Evolutionary conservation across 1,140 invertebrate genomes (phyloP), one percentile per base, ranked within the genome.

Genomic region (Caenorhabditis tropicalis): DNA sequence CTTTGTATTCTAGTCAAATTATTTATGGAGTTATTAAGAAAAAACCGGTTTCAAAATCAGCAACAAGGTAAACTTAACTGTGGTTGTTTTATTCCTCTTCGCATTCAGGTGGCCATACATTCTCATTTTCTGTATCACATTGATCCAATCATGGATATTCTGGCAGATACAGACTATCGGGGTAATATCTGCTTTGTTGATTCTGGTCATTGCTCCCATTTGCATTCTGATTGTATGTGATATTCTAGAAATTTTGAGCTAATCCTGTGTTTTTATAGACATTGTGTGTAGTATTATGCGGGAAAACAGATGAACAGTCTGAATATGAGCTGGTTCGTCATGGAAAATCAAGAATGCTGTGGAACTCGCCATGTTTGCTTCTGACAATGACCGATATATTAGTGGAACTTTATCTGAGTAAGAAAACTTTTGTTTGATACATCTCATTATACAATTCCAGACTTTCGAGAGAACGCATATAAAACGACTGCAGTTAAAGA

Each of bases 101-200:
- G n/a, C n/a, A n/a, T 65, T 12, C 58, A 65, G 31, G 24, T 74
- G 65, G 65, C 65, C 65, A 0, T 74, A 74, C 10, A 74, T 74
- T 21, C 5, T 74, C 2, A 39, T 74, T 2, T 74, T 74, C 10
- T 21, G 43, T 3, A 74, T 74, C 6, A 74, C 65, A 12, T n/a
- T 74, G 1, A 24, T 74, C 29, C 65, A 74, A 46, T 12, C 65
- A 19, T n/a, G 36, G 10, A 9, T 74, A 4, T 74, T 43, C 15
- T 74, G 65, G 65, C 65, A 74, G n/a, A 43, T 74, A 24, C 21
- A 43, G 36, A 43, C 19, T 1, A 5, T 74, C 9, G 65, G 65
- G 3, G 1, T 74, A 10, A 24, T 46, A 21, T 74, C 65, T 2
- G 29, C 29, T 5, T 21, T 74, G 5, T 31, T 74, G 36, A 43